Conservation (phyloP, 2,888 invertebrate genomes). For the Desoria tigrina region DNA sequence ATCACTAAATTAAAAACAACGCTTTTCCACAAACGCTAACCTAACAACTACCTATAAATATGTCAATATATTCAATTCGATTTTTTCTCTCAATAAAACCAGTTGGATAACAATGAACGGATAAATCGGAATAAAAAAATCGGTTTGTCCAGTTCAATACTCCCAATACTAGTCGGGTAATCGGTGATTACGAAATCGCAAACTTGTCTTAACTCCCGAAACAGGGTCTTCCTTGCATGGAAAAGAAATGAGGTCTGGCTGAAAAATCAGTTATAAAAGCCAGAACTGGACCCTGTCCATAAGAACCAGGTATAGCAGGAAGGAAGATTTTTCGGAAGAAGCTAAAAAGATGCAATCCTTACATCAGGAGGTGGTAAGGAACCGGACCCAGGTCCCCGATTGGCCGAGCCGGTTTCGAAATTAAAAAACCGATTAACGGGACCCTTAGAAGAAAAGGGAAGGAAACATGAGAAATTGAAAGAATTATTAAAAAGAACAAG, state of each 20-base stretch:
- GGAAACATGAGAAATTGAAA: constrained; percentile 21
- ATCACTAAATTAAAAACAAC: no score
- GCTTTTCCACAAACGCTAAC: no score
- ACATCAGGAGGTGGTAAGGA: constrained; percentile 27
- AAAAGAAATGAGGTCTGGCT: constrained; percentile 28
- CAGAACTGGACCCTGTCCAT: constrained; percentile 20
- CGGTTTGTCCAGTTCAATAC: not conserved
- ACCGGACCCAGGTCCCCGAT: not conserved
- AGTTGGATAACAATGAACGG: no score
- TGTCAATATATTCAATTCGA: no score
- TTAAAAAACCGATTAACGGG: constrained; percentile 28
- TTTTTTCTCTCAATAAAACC: no score
- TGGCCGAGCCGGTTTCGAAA: constrained; percentile 4
- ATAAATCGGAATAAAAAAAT: not conserved
- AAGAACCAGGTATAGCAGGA: not conserved
- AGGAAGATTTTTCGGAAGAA: constrained; percentile 13
- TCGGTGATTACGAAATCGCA: not conserved
- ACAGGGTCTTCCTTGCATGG: not conserved
- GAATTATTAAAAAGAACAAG: constrained; percentile 9
- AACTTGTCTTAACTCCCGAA: not conserved
- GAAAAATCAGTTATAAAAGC: constrained; percentile 16
- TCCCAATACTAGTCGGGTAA: not conserved
- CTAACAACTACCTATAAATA: no score
- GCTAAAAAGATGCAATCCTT: constrained; percentile 5
- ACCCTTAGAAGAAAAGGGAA: constrained; percentile 23